Conservation (phyloP, 53 echinoderm and acorn worm species). For the Zoroaster sp. region DNA sequence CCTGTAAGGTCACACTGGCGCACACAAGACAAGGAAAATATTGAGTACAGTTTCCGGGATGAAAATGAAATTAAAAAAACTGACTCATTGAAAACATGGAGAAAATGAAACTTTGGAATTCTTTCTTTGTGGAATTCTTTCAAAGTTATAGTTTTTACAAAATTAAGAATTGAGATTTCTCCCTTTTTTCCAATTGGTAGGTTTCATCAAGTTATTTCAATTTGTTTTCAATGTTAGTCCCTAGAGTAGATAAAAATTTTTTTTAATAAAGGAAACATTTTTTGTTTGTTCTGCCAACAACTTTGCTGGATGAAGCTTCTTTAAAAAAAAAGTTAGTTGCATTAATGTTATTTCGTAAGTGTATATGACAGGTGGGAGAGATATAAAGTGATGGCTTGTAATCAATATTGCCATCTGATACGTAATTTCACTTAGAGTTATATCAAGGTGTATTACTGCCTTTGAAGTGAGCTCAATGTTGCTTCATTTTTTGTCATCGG, state of each 20-base stretch:
- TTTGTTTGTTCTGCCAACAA: neutral
- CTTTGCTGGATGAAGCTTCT: neutral
- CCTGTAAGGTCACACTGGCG: neutral
- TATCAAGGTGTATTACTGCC: neutral
- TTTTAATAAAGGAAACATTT: too few species aligned
- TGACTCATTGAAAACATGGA: neutral
- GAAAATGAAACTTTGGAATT: neutral
- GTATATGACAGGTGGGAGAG: conserved; percentile 7
- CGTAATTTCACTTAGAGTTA: conserved; percentile 29
- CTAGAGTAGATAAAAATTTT: too few species aligned
- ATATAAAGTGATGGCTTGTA: conserved; percentile 12
- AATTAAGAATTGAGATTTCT: too few species aligned
- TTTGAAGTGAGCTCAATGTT: conserved; percentile 7
- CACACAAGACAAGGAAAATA: neutral
- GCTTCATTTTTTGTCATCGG: conserved; percentile 1
- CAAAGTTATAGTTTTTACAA: neutral
- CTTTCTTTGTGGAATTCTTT: neutral
- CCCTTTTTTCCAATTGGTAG: too few species aligned
- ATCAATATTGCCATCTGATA: conserved; percentile 43
- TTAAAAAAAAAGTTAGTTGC: neutral
- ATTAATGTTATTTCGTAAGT: conserved; percentile 1
- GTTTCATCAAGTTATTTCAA: too few species aligned
- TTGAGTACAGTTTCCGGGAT: neutral
- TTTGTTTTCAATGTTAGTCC: too few species aligned
- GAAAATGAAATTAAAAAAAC: neutral